Evolutionary conservation across 1,140 invertebrate species (phyloP).

Genomic region (Drosophila mojavensis): DNA sequence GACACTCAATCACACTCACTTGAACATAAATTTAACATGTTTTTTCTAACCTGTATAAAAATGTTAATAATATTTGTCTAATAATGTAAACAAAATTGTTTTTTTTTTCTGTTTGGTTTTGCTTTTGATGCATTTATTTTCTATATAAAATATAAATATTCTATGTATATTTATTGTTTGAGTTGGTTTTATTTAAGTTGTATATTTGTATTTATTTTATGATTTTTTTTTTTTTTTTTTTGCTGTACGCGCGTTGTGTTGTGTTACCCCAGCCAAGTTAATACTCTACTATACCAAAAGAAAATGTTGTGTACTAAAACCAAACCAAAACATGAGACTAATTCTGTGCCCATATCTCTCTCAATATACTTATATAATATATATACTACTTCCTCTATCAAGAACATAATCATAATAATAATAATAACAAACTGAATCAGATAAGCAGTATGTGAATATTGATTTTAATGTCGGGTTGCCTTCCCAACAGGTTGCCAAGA

Average conservation of each 20-base stretch:
- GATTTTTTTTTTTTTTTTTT: slow-evolving; percentile 5
- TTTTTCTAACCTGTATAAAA: slow-evolving; percentile 28
- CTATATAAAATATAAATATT: slow-evolving; percentile 3
- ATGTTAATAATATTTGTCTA: slow-evolving; percentile 35
- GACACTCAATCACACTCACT: slow-evolving; percentile 6
- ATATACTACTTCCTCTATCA: slow-evolving; percentile 3
- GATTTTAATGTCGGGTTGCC: slow-evolving; percentile 23
- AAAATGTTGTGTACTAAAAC: slow-evolving; percentile 4
- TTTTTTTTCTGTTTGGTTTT: slow-evolving; percentile 16
- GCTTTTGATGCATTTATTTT: slow-evolving; percentile 20
- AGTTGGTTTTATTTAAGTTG: slow-evolving; percentile 31
- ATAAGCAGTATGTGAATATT: not conserved
- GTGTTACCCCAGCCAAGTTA: slow-evolving; percentile 46
- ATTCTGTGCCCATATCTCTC: slow-evolving; percentile 8
- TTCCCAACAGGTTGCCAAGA: slow-evolving; percentile 88
- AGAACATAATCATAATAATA: slow-evolving; percentile 36
- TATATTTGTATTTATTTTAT: slow-evolving; percentile 16
- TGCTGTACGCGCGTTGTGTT: slow-evolving; percentile 74
- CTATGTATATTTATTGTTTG: slow-evolving; percentile 28
- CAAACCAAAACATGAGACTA: slow-evolving; percentile 10
- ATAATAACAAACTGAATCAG: slow-evolving; percentile 15
- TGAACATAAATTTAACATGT: not conserved
- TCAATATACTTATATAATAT: not conserved
- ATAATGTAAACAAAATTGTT: slow-evolving; percentile 20
- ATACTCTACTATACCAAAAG: slow-evolving; percentile 7